phyloP scores from a whole-genome alignment of 2,113 vertebrate species.

The Tenrec ecaudatus region DNA sequence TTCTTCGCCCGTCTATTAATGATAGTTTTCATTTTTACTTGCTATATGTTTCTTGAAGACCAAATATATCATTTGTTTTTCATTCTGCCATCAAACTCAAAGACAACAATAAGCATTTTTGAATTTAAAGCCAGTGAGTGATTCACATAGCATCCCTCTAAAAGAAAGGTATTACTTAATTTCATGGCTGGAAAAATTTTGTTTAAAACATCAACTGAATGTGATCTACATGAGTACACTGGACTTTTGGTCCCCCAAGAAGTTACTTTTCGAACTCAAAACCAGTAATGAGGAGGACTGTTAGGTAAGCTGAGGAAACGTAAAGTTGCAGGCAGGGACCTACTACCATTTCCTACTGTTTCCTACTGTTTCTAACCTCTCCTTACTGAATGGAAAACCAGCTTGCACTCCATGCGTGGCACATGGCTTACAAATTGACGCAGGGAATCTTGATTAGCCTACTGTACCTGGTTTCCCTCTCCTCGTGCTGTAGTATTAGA shows the following conservation, averaged over 20 bases:
- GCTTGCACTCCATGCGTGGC: not conserved
- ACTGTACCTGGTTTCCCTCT: slow-evolving; percentile 96
- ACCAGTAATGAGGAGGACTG: not conserved
- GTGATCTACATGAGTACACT: not conserved
- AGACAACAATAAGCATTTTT: not conserved
- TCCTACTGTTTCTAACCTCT: too few species aligned
- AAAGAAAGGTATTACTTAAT: not conserved
- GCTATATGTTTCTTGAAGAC: not conserved
- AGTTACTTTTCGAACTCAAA: slow-evolving; percentile 28
- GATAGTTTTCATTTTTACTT: not conserved
- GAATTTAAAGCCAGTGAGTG: not conserved
- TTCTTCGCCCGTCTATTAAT: not conserved
- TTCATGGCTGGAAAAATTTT: not conserved
- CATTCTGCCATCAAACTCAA: not conserved
- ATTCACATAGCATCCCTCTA: not conserved
- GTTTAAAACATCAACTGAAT: not conserved
- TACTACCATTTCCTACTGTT: not conserved
- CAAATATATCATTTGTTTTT: slow-evolving; percentile 18
- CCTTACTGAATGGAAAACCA: not conserved
- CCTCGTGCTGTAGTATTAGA: slow-evolving; percentile 97
- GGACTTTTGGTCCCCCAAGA: not conserved
- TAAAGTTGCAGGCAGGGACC: not conserved
- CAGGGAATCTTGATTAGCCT: not conserved
- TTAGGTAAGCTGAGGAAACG: not conserved
- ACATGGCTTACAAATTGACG: not conserved